Percentiles rank a stretch among this genome's conserved stretches.
These are phyloP conservation scores for Syngnathoides biaculeatus DNA, from an alignment of 2,113 vertebrate genomes.

Conservation along the genomic window DNA sequence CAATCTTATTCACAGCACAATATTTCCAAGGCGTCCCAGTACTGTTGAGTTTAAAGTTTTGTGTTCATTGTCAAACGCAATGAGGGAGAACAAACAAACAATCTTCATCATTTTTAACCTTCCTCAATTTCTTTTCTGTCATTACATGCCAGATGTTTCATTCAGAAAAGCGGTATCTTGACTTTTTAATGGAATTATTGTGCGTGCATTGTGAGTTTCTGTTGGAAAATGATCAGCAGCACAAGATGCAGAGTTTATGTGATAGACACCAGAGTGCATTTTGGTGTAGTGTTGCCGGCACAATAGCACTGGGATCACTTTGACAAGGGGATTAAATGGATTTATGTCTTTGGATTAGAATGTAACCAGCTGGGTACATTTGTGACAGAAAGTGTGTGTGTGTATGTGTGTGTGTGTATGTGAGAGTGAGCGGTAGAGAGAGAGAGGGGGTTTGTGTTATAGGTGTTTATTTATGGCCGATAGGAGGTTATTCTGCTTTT, in stretches of 20 bases:
- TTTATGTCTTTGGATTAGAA: conserved; percentile 69
- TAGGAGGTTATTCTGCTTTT: conserved; percentile 51
- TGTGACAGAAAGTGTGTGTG: conserved; percentile 46
- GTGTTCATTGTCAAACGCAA: conserved; percentile 6
- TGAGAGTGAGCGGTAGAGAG: neutral
- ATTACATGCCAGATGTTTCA: conserved; percentile 37
- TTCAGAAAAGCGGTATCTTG: conserved; percentile 19
- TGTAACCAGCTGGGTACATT: conserved; percentile 71
- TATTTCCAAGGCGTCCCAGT: neutral
- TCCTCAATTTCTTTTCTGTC: neutral
- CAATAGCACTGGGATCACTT: conserved; percentile 68
- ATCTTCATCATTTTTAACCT: conserved; percentile 25
- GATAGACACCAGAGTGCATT: conserved; percentile 61
- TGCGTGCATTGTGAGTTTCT: conserved; percentile 10
- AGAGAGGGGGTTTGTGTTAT: neutral
- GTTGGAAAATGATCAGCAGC: conserved; percentile 31
- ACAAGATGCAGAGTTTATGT: conserved; percentile 39
- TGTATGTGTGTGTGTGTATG: conserved; percentile 24
- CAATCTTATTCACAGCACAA: neutral
- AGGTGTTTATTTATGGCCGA: conserved; percentile 39
- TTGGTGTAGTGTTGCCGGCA: conserved; percentile 62
- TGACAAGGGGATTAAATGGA: conserved; percentile 71
- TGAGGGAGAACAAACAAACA: conserved; percentile 4
- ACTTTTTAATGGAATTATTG: conserved; percentile 39
- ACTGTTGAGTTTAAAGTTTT: neutral